Percentiles rank a stretch among this genome's conserved stretches.
Conservation (phyloP, 2,888 invertebrate species). For the Corythucha ciliata region DNA sequence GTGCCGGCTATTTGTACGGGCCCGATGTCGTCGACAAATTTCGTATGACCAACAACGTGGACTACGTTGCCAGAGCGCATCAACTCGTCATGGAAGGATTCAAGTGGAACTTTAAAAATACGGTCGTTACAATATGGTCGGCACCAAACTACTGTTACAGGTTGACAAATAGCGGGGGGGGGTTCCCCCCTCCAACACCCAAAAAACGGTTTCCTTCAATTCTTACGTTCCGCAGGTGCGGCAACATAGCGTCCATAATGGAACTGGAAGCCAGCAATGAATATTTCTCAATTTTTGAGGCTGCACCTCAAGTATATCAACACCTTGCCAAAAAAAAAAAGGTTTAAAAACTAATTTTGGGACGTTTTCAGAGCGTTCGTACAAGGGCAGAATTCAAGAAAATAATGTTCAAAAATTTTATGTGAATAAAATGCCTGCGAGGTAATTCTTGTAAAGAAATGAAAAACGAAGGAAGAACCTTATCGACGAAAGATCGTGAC, state of each 20-base stretch:
- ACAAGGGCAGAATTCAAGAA: no score
- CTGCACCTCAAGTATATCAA: slow-evolving; percentile 87
- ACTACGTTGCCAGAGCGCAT: slow-evolving; percentile 98
- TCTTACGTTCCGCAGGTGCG: slow-evolving; percentile 65
- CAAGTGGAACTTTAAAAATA: slow-evolving; percentile 99
- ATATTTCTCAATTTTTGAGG: slow-evolving; percentile 99
- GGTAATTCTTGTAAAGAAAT: no score
- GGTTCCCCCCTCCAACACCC: neutral
- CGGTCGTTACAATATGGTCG: slow-evolving; percentile 98
- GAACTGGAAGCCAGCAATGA: slow-evolving; percentile 94
- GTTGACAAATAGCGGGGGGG: slow-evolving; percentile 42
- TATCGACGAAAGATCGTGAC: no score
- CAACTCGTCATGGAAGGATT: slow-evolving; percentile 99
- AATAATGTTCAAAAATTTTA: no score
- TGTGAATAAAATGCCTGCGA: no score
- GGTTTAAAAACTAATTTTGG: no score
- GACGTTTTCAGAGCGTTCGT: no score
- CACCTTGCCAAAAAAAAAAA: no score
- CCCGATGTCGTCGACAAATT: slow-evolving; percentile 96
- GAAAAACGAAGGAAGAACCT: no score
- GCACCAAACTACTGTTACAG: slow-evolving; percentile 97
- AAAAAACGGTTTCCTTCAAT: neutral
- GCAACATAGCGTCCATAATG: slow-evolving; percentile 97
- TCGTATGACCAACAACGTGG: slow-evolving; percentile 92
- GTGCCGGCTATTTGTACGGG: slow-evolving; percentile 96